Evolutionary conservation across 2,888 invertebrate genomes (phyloP), one percentile per base, ranked within the genome.

Genomic region (Spilarctia lutea): DNA sequence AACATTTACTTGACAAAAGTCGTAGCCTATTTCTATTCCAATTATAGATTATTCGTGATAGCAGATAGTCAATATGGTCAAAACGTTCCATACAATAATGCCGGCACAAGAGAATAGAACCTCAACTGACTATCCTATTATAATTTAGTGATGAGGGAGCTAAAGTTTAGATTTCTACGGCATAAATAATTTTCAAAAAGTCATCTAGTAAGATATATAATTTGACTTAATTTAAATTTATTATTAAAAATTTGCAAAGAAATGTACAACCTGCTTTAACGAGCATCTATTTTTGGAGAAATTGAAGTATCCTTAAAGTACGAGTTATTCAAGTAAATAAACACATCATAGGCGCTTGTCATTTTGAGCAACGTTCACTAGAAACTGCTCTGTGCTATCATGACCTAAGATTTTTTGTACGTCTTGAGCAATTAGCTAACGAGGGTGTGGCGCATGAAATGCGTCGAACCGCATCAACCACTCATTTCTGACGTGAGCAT

Each of bases 381-480:
- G n/a, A 6, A 7, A 27, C 18, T 71, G 65, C 63, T 7, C 3
- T 27, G 45, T 65, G 27, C 8, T 6, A n/a, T n/a, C n/a, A n/a
- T n/a, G n/a, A n/a, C n/a, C n/a, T n/a, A 45, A 35, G 35, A 35
- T 7, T 35, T 2, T 35, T 35, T 35, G 7, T 39, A 11, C 1
- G 39, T 39, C 60, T 71, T 30, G 30, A 16, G 65, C 65, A 30
- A 45, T 65, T 30, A 45, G 71, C 42, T n/a, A 65, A n/a, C 13
- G 72, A 48, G 35, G 52, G 35, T 52, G 72, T 72, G 65, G 65
- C 71, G 18, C 33, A 33, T 30, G n/a, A 30, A 71, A 65, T 66
- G 65, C 52, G 20, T 66, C 35, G n/a, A 52, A 72, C 65, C 24
- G n/a, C 60, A 60, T 70, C 13, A 56, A 60, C 39, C 24, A 65